Conservation (phyloP, 35 echinoderm and acorn worm species). For the Diadema setosum region DNA sequence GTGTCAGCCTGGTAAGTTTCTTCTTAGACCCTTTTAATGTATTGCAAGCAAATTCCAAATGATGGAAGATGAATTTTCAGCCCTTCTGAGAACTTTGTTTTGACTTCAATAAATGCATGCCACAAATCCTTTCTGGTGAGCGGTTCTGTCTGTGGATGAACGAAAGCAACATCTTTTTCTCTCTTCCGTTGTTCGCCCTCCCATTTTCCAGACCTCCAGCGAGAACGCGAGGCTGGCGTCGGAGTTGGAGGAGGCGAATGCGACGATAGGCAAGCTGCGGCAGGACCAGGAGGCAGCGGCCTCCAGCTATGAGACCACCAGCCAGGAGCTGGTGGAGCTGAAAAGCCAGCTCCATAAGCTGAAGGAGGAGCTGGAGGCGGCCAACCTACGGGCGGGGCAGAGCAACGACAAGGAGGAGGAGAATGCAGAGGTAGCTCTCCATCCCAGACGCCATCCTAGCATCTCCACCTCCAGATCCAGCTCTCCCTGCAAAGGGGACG, state of each 20-base stretch:
- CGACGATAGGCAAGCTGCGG: conserved; percentile 43
- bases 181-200: not conserved
- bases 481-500: too few species aligned
- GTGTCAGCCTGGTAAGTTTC: too few species aligned
- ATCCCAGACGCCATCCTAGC: too few species aligned
- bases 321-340: conserved; percentile 58
- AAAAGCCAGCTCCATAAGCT: conserved; percentile 73
- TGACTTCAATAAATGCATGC: too few species aligned
- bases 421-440: not conserved
- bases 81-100: too few species aligned
- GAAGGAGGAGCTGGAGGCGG: conserved; percentile 57
- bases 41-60: too few species aligned
- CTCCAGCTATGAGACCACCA: conserved; percentile 26
- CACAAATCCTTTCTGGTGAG: too few species aligned
- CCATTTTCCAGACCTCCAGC: conserved; percentile 33
- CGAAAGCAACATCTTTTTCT: too few species aligned
- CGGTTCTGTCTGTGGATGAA: too few species aligned
- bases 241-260: conserved; percentile 43
- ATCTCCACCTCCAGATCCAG: too few species aligned
- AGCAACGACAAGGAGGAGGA: conserved; percentile 28
- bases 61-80: too few species aligned
- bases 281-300: conserved; percentile 28
- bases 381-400: conserved; percentile 72
- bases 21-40: too few species aligned
- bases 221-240: conserved; percentile 42